Evolutionary conservation across 2,797 vertebrate species (phyloP), one percentile per base, ranked within the genome.

Genomic region (Sylvilagus floridanus): DNA sequence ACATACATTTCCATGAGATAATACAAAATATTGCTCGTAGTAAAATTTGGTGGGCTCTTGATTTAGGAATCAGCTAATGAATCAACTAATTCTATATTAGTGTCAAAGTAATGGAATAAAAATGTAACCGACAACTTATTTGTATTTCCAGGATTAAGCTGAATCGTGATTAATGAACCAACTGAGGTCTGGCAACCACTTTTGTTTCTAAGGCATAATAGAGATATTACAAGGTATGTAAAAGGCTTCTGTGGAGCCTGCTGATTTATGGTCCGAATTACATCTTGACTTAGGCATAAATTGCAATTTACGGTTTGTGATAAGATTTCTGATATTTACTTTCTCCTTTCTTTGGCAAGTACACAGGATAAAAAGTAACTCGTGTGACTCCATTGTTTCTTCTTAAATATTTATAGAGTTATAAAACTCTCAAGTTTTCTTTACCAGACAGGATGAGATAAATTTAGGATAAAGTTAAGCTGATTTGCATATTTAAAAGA

Each of bases 271-370:
- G 83, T 7, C n/a, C 60, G 60, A 93, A 78, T 83, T 35, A 72
- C 66, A 28, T 81, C 81, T 76, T 83, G 75, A 81, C 37, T 71
- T 52, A 47, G 37, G 71, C 30, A 24, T 63, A 95, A 95, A 84
- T 72, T 88, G 24, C 17, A 90, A 72, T 83, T 82, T 95, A 83
- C 86, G 60, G 82, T 83, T 83, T 30, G 65, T 83, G 66, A 72
- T 88, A 91, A 94, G 89, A 84, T 82, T 93, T 90, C 66, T 88
- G 21, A 42, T 92, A 78, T 84, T 90, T 94, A 78, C 71, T 62
- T 88, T 92, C 82, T 85, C 66, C 50, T 92, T 89, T 68, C 68
- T 68, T 90, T 81, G 76, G 66, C 84, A 96, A 57, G 30, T 86
- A 37, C 62, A 71, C 76, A 72, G 54, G 54, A 90, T 73, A 79